Conservation (phyloP, 23 tunicate genomes). For the Clavelina lepadiformis region DNA sequence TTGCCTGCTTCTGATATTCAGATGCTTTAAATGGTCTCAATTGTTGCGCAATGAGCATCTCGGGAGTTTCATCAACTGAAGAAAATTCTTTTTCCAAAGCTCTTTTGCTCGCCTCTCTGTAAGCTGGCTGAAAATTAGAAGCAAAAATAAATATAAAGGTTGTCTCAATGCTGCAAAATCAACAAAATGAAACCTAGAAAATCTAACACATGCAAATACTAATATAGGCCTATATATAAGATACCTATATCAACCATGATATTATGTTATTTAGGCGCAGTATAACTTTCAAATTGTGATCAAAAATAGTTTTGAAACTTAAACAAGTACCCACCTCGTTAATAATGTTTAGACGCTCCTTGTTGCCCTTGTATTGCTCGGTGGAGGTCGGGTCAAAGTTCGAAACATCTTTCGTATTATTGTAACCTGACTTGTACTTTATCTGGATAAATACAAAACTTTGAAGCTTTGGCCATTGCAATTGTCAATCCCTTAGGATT, state of each 20-base stretch:
- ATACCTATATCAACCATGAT: too few species aligned
- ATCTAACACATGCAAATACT: too few species aligned
- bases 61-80: constrained; percentile 50
- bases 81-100: constrained; percentile 40
- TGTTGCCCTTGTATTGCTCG: constrained; percentile 48
- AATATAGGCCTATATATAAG: too few species aligned
- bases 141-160: too few species aligned
- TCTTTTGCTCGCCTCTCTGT: constrained; percentile 37
- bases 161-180: too few species aligned
- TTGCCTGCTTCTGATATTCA: constrained; percentile 66
- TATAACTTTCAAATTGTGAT: too few species aligned
- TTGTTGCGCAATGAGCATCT: constrained; percentile 72
- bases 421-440: constrained; percentile 55
- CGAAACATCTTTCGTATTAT: constrained; percentile 41
- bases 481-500: too few species aligned
- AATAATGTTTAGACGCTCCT: constrained; percentile 31
- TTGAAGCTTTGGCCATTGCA: too few species aligned
- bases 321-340: constrained; percentile 43
- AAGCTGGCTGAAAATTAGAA: constrained; percentile 42
- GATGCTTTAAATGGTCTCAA: constrained; percentile 59
- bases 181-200: too few species aligned
- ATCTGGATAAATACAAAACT: too few species aligned
- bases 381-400: constrained; percentile 54
- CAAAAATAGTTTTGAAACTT: too few species aligned
- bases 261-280: too few species aligned